Evolutionary conservation across 30 jellyfish, hydroid and myxozoan species (phyloP).

Genomic region (Morbakka virulenta): DNA sequence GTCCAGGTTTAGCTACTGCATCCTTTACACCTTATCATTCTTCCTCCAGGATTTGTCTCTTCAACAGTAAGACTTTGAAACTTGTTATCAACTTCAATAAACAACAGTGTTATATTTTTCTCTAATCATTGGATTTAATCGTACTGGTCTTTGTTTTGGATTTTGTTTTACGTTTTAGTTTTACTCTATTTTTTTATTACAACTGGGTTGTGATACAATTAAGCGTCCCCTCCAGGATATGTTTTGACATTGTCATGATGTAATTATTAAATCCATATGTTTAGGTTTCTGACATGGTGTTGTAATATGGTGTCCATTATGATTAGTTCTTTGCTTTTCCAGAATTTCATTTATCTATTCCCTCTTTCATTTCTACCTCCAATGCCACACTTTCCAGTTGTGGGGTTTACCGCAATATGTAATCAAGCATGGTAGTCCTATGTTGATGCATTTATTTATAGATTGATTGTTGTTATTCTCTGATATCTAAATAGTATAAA

Average conservation of each 20-base stretch:
- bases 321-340: background rate
- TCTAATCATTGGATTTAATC: slow-evolving; percentile 1
- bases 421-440: too few relatives aligned
- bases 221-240: slow-evolving; percentile 14
- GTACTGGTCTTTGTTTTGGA: slow-evolving; percentile 8
- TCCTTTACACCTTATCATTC: slow-evolving; percentile 14
- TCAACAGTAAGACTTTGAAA: slow-evolving; percentile 11
- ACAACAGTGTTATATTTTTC: slow-evolving; percentile 20
- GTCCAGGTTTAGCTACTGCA: background rate
- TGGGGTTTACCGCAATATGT: too few relatives aligned
- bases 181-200: background rate
- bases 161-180: background rate
- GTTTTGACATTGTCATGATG: background rate
- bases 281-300: too few relatives aligned
- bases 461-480: too few relatives aligned
- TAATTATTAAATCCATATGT: background rate
- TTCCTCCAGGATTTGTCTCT: slow-evolving; percentile 12
- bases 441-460: too few relatives aligned
- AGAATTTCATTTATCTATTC: too few relatives aligned
- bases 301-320: too few relatives aligned
- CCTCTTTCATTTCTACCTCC: too few relatives aligned
- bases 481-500: too few relatives aligned
- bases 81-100: slow-evolving; percentile 4
- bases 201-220: slow-evolving; percentile 16
- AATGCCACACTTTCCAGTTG: too few relatives aligned